phyloP scores from a whole-genome alignment of 2,113 vertebrate genomes.

The Artemisiospiza belli region DNA sequence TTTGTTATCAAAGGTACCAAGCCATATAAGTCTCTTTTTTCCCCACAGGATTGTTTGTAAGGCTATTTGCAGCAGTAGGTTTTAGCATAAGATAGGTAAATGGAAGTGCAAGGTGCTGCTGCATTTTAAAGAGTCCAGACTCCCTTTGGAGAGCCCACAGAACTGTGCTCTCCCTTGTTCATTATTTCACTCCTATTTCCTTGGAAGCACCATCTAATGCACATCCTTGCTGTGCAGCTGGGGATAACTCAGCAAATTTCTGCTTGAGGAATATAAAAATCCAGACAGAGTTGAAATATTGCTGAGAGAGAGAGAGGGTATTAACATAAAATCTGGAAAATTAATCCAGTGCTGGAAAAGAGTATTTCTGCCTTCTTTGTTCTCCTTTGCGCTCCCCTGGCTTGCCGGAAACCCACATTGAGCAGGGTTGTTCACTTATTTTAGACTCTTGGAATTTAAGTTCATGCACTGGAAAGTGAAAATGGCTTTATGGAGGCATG shows the following conservation, averaged over 20 bases:
- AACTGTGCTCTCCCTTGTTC: background rate
- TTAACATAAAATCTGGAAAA: background rate
- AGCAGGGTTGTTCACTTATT: background rate
- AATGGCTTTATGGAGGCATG: background rate
- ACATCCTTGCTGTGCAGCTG: background rate
- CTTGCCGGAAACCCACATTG: background rate
- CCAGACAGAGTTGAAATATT: conserved; percentile 16
- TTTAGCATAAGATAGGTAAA: background rate
- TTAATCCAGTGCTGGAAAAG: background rate
- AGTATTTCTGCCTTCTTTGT: background rate
- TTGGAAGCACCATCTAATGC: background rate
- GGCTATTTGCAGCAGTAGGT: background rate
- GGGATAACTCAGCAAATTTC: background rate
- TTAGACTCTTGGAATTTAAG: conserved; percentile 4
- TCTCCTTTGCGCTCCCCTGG: background rate
- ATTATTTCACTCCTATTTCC: background rate
- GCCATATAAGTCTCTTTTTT: background rate
- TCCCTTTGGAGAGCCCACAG: background rate
- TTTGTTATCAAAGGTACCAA: background rate
- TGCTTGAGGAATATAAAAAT: background rate
- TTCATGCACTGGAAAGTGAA: background rate
- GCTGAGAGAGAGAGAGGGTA: background rate
- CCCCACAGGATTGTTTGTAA: background rate
- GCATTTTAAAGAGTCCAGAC: background rate
- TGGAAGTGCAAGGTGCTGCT: background rate